phyloP scores from a whole-genome alignment of 2,888 invertebrate genomes.

The Abscondita cerata region DNA sequence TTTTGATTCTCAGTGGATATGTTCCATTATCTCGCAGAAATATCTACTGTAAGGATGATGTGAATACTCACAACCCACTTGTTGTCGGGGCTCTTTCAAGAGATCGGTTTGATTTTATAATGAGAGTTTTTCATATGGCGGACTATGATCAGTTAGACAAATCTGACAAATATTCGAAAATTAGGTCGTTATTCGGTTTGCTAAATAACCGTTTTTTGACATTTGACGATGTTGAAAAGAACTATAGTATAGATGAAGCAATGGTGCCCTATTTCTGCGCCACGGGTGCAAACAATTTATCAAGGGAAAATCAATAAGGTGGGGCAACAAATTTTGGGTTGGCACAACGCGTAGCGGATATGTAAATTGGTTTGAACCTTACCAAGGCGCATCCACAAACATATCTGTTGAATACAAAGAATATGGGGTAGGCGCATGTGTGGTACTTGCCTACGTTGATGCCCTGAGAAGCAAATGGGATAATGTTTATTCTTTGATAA shows the following conservation, averaged over 20 bases:
- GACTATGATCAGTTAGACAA: background rate
- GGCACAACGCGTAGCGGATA: too few relatives aligned
- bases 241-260: background rate
- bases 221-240: background rate
- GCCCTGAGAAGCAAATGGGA: background rate
- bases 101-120: slow-evolving; percentile 2
- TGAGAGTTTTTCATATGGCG: background rate
- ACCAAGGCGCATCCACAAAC: too few relatives aligned
- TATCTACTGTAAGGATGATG: background rate
- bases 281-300: too few relatives aligned
- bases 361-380: too few relatives aligned
- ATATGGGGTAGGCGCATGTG: background rate
- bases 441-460: background rate
- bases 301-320: too few relatives aligned
- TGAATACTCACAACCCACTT: background rate
- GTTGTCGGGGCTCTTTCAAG: background rate
- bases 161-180: background rate
- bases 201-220: background rate
- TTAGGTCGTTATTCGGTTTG: background rate
- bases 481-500: too few relatives aligned
- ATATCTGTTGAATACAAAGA: background rate
- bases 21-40: background rate
- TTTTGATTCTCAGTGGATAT: background rate
- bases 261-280: background rate
- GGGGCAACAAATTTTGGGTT: too few relatives aligned